Conservation (phyloP, 1,140 invertebrate genomes). For the Drosophila sechellia region DNA sequence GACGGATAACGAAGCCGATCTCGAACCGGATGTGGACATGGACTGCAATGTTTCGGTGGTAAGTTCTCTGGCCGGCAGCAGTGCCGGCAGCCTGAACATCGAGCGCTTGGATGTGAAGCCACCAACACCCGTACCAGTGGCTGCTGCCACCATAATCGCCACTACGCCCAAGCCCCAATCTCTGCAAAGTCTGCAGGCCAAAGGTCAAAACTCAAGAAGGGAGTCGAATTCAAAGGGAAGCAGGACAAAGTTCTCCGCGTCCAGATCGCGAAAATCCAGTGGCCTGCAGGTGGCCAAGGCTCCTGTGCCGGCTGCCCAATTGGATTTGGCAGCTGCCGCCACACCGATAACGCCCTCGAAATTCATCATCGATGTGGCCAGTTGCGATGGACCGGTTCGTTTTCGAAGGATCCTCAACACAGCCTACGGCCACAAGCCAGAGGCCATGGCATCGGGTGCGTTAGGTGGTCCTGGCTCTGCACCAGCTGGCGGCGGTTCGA, state of each 20-base stretch:
- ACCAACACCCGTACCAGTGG: slow-evolving; percentile 1
- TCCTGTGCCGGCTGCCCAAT: slow-evolving; percentile 57
- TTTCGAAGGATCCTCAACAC: slow-evolving; percentile 92
- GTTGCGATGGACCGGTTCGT: slow-evolving; percentile 93
- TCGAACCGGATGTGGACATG: slow-evolving; percentile 45
- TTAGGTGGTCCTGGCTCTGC: neutral
- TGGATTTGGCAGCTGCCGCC: slow-evolving; percentile 38
- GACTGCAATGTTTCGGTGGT: slow-evolving; percentile 77
- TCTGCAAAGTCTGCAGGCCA: neutral
- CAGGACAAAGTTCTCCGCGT: neutral
- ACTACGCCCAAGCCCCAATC: too few species aligned
- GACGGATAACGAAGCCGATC: slow-evolving; percentile 84
- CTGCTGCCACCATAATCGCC: neutral
- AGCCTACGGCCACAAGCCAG: slow-evolving; percentile 87
- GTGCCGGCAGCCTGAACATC: slow-evolving; percentile 83
- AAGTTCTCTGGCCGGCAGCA: slow-evolving; percentile 67
- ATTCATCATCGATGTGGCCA: slow-evolving; percentile 92
- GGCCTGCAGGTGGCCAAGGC: slow-evolving; percentile 68
- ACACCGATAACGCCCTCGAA: slow-evolving; percentile 57
- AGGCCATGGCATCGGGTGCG: slow-evolving; percentile 35
- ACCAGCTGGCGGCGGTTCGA: slow-evolving; percentile 27
- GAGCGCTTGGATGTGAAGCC: slow-evolving; percentile 68
- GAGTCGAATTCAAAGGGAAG: neutral
- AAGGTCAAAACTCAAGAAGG: neutral
- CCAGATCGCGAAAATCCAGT: slow-evolving; percentile 4